phyloP scores from a whole-genome alignment of 2,113 vertebrate genomes.

The Herpetotheres cachinnans region DNA sequence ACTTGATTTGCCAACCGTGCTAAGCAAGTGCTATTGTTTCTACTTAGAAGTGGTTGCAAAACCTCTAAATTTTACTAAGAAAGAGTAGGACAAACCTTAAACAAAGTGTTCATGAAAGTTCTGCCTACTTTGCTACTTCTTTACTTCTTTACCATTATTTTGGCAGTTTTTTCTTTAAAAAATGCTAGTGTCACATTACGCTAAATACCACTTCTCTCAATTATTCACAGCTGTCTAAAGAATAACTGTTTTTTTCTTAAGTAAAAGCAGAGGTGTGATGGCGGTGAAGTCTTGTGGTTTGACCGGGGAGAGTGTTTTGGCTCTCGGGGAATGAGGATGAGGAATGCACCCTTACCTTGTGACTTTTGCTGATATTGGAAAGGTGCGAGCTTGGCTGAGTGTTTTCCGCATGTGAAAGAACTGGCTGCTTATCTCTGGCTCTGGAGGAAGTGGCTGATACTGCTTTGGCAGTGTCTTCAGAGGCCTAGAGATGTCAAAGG shows the following conservation, averaged over 20 bases:
- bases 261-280: not conserved
- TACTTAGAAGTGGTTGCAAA: not conserved
- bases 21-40: not conserved
- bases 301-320: not conserved
- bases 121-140: not conserved
- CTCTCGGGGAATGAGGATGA: not conserved
- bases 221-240: constrained; percentile 44
- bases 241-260: not conserved
- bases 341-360: constrained; percentile 27
- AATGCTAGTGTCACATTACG: not conserved
- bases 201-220: not conserved
- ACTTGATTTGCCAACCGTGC: not conserved
- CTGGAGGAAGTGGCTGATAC: constrained; percentile 40
- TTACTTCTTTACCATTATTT: not conserved
- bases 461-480: constrained; percentile 30
- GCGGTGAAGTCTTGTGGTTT: not conserved
- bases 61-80: not conserved
- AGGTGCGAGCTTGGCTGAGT: not conserved
- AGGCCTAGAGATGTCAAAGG: constrained; percentile 60
- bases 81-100: not conserved
- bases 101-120: not conserved
- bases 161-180: not conserved
- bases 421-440: not conserved
- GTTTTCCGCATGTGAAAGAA: not conserved
- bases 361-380: not conserved